These are phyloP conservation scores for Rhabdomys dilectus DNA, from an alignment of 2,113 vertebrate species.

Conservation along the genomic window DNA sequence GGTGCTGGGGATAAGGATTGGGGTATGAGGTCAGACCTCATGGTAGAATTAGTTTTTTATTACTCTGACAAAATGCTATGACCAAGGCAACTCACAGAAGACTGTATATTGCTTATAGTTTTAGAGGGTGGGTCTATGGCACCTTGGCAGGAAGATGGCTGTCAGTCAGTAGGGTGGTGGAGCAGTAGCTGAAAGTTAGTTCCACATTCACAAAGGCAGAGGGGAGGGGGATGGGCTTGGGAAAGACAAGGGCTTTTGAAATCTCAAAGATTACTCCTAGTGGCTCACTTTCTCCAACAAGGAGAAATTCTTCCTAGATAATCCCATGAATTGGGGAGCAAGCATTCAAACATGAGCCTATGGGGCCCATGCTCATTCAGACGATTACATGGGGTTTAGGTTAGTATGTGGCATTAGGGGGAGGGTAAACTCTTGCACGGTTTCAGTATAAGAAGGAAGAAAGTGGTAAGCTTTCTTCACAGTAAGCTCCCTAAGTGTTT, in stretches of 20 bases:
- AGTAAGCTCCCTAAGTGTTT: neutral
- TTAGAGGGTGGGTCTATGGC: neutral
- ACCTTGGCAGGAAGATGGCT: neutral
- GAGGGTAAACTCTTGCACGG: neutral
- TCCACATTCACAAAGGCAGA: neutral
- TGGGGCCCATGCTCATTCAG: neutral
- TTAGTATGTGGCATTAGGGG: neutral
- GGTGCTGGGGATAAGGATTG: neutral
- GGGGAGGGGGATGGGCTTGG: neutral
- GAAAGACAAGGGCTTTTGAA: neutral
- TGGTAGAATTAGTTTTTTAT: neutral
- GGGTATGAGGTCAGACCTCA: neutral
- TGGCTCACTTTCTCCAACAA: neutral
- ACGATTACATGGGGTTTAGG: neutral
- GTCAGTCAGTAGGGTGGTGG: neutral
- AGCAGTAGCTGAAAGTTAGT: neutral
- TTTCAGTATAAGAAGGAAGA: neutral
- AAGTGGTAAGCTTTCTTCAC: neutral
- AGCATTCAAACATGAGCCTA: neutral
- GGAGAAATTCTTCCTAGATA: neutral
- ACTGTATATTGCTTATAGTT: neutral
- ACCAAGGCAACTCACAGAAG: neutral
- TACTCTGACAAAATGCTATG: neutral
- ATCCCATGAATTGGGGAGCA: neutral
- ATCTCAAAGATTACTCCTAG: neutral